Conservation (phyloP, 1,140 invertebrate species). For the Bombus picipes region DNA sequence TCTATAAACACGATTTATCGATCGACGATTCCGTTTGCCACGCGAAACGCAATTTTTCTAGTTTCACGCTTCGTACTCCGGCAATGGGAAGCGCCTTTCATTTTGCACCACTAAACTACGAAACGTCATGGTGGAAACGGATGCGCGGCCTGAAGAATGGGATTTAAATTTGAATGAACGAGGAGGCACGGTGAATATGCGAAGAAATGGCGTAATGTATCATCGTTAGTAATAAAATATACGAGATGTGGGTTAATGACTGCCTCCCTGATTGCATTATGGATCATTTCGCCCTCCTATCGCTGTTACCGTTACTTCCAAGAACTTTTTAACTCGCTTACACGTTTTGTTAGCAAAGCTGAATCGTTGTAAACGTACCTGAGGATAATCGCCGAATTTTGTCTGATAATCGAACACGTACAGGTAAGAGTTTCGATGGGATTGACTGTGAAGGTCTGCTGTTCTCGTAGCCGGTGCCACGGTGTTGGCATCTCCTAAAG, state of each 20-base stretch:
- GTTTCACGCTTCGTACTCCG: background rate
- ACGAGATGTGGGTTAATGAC: conserved; percentile 36
- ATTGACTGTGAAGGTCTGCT: conserved; percentile 94
- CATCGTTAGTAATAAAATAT: conserved; percentile 50
- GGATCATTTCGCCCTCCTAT: background rate
- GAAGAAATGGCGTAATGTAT: conserved; percentile 41
- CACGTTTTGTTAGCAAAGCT: background rate
- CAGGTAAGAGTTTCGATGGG: conserved; percentile 92
- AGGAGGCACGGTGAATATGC: background rate
- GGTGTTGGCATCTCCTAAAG: conserved; percentile 95
- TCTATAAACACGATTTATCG: background rate
- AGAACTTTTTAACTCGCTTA: background rate
- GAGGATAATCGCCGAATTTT: conserved; percentile 93
- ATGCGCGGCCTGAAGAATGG: conserved; percentile 33
- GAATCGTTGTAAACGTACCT: conserved; percentile 83
- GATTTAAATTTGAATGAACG: conserved; percentile 38
- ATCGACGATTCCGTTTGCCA: background rate
- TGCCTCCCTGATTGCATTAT: conserved; percentile 14
- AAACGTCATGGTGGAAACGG: conserved; percentile 27
- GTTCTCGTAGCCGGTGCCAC: conserved; percentile 96
- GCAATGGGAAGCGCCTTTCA: conserved; percentile 10
- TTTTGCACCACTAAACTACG: background rate
- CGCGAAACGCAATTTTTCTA: background rate
- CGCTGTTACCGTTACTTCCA: too few relatives aligned
- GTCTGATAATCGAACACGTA: conserved; percentile 98